Evolutionary conservation across 2,797 vertebrate species (phyloP).

Genomic region (Rhynchotus rufescens): DNA sequence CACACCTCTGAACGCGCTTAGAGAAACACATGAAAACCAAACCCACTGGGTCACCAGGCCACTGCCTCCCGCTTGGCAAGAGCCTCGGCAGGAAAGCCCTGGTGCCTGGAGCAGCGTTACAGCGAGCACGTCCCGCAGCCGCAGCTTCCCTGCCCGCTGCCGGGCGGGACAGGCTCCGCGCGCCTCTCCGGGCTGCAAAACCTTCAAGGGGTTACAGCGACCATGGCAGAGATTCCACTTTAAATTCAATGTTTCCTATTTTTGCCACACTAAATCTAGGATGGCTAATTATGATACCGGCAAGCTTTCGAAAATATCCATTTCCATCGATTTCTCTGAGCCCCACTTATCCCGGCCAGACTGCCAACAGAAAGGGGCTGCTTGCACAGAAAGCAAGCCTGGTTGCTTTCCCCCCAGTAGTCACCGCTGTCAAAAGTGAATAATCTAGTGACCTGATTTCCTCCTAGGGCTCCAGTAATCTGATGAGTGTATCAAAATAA

Average conservation of each 20-base stretch:
- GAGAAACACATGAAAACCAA: not conserved
- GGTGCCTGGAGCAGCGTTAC: not conserved
- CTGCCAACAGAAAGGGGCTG: not conserved
- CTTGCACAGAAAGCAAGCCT: not conserved
- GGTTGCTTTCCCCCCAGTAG: not conserved
- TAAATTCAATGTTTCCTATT: not conserved
- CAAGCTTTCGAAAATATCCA: not conserved
- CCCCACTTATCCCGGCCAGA: not conserved
- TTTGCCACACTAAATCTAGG: not conserved
- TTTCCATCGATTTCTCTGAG: not conserved
- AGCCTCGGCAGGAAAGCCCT: not conserved
- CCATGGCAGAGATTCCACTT: not conserved
- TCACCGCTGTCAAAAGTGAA: not conserved
- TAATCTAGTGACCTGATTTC: constrained; percentile 31
- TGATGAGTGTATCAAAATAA: constrained; percentile 43
- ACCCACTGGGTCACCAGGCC: not conserved
- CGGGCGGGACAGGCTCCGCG: not conserved
- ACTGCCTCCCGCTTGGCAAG: not conserved
- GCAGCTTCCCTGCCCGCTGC: rapidly evolving
- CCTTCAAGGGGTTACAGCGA: not conserved
- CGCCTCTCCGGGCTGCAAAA: not conserved
- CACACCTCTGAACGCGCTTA: not conserved
- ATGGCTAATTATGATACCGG: not conserved
- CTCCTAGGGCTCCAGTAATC: not conserved
- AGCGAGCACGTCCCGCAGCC: not conserved